Base-by-base conservation (phyloP, 2,113 vertebrate species). In the Cettia cetti region DNA sequence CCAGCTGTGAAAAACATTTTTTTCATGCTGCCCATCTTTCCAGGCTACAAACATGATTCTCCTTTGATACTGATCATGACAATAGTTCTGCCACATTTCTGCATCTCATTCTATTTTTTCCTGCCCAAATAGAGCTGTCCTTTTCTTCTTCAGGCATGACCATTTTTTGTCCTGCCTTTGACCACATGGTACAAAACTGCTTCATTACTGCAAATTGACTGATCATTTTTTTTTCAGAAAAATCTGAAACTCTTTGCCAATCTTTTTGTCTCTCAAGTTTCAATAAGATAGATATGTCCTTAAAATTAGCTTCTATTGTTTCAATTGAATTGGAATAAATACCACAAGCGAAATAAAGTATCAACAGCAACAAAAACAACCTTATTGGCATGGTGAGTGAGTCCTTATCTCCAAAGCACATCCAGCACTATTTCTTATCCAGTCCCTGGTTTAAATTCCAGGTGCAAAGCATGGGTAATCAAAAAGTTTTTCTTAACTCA, bases 401-500 rank as follows among this genome's bases (percentile, higher is more conserved):
- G 44, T 82, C 72, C 87, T 97, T 95, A 94, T 95, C 94, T 95
- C 78, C 50, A 57, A 85, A 95, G 78, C 57, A 84, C 91, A 95
- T 91, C 81, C 96, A 95, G 47, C 74, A 59, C 66, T 85, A 24
- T 54, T 94, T 95, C 84, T 82, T 82, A 91, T 17, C 21, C 83
- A 59, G 71, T 33, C 42, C n/a, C 20, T 89, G 82, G 93, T 79
- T 92, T 82, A 79, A 97, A 96, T 92, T 92, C 74, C 93, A 95
- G 70, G 39, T 89, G 91, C 63, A 95, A 95, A 91, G 93, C 91
- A 91, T 87, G 84, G 75, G 39, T 94, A 94, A 95, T 97, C 91
- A 96, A 95, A 87, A 97, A 85, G 86, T 42, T 95, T 92, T 89
- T 74, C 85, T 95, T 95, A 97, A 96, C 93, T 97, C 52, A 57